Evolutionary conservation across 2,888 invertebrate genomes (phyloP).

Genomic region (Drosophila helvetica): DNA sequence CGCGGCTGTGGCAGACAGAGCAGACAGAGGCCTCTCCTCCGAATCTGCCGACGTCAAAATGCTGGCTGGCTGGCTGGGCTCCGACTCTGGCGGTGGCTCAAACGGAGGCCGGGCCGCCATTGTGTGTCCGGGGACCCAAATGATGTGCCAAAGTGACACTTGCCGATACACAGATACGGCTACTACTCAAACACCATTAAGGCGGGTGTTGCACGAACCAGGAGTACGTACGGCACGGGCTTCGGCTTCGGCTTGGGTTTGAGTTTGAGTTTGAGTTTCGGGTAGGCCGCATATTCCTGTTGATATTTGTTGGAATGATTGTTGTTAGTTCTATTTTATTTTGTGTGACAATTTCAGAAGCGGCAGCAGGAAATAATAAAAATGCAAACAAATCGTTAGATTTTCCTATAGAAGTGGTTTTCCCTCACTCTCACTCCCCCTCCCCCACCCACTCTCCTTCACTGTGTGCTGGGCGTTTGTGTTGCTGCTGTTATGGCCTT

Average conservation of each 20-base stretch:
- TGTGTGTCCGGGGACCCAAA: conserved; percentile 72
- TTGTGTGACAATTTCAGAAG: conserved; percentile 75
- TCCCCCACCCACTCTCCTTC: not conserved
- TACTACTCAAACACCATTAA: conserved; percentile 59
- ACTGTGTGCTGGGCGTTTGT: conserved; percentile 8
- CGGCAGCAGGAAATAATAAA: conserved; percentile 80
- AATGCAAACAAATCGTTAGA: conserved; percentile 81
- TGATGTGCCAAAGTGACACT: conserved; percentile 79
- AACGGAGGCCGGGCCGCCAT: conserved; percentile 65
- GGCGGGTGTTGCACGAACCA: conserved; percentile 23
- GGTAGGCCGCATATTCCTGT: conserved; percentile 33
- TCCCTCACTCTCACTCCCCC: not conserved
- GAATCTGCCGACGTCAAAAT: conserved; percentile 79
- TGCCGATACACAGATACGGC: conserved; percentile 71
- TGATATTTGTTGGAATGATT: conserved; percentile 46
- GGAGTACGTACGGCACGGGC: conserved; percentile 6
- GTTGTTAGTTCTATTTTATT: conserved; percentile 66
- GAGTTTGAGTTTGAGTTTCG: too few species aligned
- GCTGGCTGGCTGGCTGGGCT: conserved; percentile 42
- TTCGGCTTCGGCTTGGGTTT: not conserved
- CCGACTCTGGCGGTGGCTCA: conserved; percentile 57
- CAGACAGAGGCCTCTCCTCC: conserved; percentile 59
- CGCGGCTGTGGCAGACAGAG: conserved; percentile 13
- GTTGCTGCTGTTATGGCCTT: conserved; percentile 42
- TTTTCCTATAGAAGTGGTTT: conserved; percentile 73